Base-by-base conservation (phyloP, 92 coral and sea anemone species). In the Nematostella vectensis region DNA sequence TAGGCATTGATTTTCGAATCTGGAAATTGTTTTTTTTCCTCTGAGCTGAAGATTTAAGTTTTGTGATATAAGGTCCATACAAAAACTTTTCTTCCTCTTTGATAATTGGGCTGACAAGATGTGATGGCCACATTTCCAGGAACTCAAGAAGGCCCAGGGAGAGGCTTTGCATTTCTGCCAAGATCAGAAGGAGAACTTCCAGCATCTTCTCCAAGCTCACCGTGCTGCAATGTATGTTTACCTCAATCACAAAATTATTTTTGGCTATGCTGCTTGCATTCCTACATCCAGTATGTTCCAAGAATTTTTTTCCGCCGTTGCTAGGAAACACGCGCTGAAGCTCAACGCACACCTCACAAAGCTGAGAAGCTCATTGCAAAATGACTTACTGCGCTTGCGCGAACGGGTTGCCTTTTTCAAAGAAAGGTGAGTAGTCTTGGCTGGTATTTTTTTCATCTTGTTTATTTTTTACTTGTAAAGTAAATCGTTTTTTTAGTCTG, bases 111-210 rank as follows among this genome's bases (percentile, higher is more conserved):
- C n/a, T n/a, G n/a, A n/a, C n/a, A n/a, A n/a, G n/a, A n/a, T n/a
- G n/a, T n/a, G n/a, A n/a, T n/a, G n/a, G n/a, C 10, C 29, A 11
- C 17, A 4, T 11, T 51, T 2, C 27, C 53, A 79, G 86, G 86
- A 79, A 50, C 69, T 74, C 37, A 72, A 73, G 48, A 61, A 54
- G 43, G 76, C 71, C 10, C 76, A 72, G 3, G 76, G 69, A 3
- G 75, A 67, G 38, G 87, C 81, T 22, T 67, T 79, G 30, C 61
- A 60, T 31, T 79, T 73, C 31, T 79, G 87, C 39, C 69, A 65
- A n/a, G 70, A 72, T 19, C 87, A 73, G 40, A 58, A 42, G 29
- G 50, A 52, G 36, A 61, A 40, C 25, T 73, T 66, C 61, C 80
- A 62, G 27, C 60, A 54, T 31, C 69, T 72, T 50, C 49, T 72